A percentile compares a stretch with the other conserved stretches of the same genome.
Conservation (phyloP, 2,888 invertebrate species). For the Drosophila testacea region DNA sequence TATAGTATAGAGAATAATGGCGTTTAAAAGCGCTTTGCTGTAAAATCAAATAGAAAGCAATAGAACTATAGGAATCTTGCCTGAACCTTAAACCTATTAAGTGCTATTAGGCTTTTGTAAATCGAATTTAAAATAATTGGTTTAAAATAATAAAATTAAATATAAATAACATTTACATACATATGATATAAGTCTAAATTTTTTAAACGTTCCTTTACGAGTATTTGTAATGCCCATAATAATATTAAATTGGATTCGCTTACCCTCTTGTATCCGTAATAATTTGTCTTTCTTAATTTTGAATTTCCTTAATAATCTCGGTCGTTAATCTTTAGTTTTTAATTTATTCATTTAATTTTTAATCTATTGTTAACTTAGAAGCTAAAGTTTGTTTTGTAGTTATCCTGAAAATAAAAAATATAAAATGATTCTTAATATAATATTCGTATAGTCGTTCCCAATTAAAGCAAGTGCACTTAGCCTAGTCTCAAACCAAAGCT, state of each 20-base stretch:
- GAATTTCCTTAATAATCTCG: too few relatives aligned
- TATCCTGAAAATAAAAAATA: neutral
- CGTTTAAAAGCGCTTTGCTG: too few relatives aligned
- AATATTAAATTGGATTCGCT: too few relatives aligned
- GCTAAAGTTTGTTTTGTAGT: too few relatives aligned
- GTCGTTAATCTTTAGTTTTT: too few relatives aligned
- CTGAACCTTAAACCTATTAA: neutral
- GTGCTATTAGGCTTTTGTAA: neutral
- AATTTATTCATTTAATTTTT: too few relatives aligned
- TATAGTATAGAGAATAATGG: neutral
- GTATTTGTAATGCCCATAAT: neutral
- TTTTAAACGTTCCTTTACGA: too few relatives aligned
- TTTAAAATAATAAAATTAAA: neutral
- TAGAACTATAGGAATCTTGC: neutral
- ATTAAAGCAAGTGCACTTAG: conserved; percentile 3
- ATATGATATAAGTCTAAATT: neutral
- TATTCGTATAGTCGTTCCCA: too few relatives aligned
- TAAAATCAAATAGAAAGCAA: neutral
- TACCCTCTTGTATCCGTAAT: too few relatives aligned
- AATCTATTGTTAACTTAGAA: too few relatives aligned
- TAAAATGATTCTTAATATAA: neutral
- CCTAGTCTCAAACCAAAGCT: conserved; percentile 20
- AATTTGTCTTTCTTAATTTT: too few relatives aligned
- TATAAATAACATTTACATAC: too few relatives aligned
- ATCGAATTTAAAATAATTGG: neutral